Base-by-base conservation (phyloP, 1,140 invertebrate genomes). In the Drosophila kanapiae region DNA sequence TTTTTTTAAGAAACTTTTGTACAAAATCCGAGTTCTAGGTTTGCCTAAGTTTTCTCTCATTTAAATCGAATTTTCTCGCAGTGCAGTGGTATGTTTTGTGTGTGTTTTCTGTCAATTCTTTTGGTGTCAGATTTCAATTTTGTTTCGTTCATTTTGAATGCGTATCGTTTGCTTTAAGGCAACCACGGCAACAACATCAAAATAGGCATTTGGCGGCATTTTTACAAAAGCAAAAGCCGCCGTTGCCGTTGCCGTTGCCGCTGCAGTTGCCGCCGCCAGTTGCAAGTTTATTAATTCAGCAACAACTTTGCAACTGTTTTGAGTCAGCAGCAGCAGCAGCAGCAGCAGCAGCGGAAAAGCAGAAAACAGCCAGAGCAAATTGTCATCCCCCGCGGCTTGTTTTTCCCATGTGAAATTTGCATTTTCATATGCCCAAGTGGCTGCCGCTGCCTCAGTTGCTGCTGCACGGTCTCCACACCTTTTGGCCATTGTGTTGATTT, bases 81-180 rank as follows among this genome's bases (percentile, higher is more conserved):
- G 47, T 48, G 49, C 14, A 9, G 1, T 35, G 13, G 43, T 68
- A 45, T 68, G 48, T 72, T 59, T 58, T 74, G 54, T 70, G 48
- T 75, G 40, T 75, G 60, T 58, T 76, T 76, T 76, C 71, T 81
- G 85, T 90, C 85, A 90, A 90, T 90, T 85, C 85, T 80, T 90
- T 85, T 85, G 81, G 86, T 91, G 85, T 90, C 86, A 91, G 85
- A 90, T 90, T 90, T 90, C 86, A 90, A 90, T 90, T 90, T 90
- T 70, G 71, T 82, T 91, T 90, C 62, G 80, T 85, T 69, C 49
- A 56, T 90, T 78, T 80, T 79, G 63, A 82, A 81, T 90, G 81
- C 80, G 80, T 83, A 88, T 87, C 78, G 83, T 80, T 71, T 69
- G 83, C 80, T 87, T 64, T 43, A 83, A 87, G 80, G 84, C 83